phyloP scores from a whole-genome alignment of 2,888 invertebrate species.

The Phasia obesa region DNA sequence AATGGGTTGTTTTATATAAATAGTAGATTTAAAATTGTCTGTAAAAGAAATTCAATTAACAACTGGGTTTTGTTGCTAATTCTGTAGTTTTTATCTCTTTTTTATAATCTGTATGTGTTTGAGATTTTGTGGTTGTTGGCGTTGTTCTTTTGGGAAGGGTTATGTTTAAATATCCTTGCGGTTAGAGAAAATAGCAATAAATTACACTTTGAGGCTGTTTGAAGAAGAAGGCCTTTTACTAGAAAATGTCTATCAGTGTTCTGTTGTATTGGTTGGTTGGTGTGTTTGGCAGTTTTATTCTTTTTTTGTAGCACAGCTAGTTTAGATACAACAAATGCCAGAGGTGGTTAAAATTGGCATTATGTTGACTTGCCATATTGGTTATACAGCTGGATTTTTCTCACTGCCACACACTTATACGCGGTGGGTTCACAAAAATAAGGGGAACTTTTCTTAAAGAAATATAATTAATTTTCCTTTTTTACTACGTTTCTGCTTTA shows the following conservation, averaged over 20 bases:
- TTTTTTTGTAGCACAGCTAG: constrained; percentile 28
- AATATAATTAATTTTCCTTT: no score
- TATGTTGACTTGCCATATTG: constrained; percentile 69
- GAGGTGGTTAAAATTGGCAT: constrained; percentile 69
- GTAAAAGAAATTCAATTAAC: constrained; percentile 68
- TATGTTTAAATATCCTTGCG: constrained; percentile 68
- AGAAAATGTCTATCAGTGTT: constrained; percentile 32
- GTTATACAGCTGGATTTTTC: constrained; percentile 48
- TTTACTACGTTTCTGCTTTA: no score
- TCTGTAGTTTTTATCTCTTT: constrained; percentile 32
- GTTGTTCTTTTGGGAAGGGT: constrained; percentile 45
- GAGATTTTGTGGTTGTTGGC: constrained; percentile 29
- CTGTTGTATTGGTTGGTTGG: constrained; percentile 30
- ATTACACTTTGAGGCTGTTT: constrained; percentile 68
- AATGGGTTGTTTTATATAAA: neutral
- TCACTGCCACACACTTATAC: neutral
- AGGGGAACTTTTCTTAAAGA: no score
- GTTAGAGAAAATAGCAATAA: constrained; percentile 65
- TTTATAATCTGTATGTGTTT: constrained; percentile 9
- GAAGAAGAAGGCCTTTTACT: constrained; percentile 59
- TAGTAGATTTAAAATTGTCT: constrained; percentile 36
- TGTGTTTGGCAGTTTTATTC: constrained; percentile 27
- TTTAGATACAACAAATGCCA: constrained; percentile 67
- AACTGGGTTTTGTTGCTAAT: constrained; percentile 59
- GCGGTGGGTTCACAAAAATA: no score